Evolutionary conservation across 2,888 invertebrate species (phyloP).

Genomic region (Nowickia ferox): DNA sequence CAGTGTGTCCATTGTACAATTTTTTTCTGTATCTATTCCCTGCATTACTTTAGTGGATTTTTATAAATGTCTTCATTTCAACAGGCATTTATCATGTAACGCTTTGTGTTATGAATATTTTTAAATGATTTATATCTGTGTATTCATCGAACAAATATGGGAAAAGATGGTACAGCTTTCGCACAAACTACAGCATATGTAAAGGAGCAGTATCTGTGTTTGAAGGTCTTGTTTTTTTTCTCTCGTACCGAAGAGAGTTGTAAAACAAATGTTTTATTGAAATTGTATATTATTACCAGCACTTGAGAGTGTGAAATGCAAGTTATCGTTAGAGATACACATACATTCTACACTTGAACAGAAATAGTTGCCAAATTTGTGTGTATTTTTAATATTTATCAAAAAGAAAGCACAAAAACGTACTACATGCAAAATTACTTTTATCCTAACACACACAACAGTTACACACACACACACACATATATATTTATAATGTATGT

Average conservation of each 20-base stretch:
- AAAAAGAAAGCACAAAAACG: neutral
- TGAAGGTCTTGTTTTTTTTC: neutral
- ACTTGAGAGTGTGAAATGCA: slow-evolving; percentile 58
- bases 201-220: slow-evolving; percentile 14
- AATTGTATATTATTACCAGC: slow-evolving; percentile 69
- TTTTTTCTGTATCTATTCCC: slow-evolving; percentile 32
- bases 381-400: slow-evolving; percentile 34
- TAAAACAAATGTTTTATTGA: slow-evolving; percentile 72
- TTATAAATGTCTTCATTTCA: slow-evolving; percentile 76
- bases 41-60: slow-evolving; percentile 68
- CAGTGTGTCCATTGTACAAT: slow-evolving; percentile 53
- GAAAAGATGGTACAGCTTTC: neutral
- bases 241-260: slow-evolving; percentile 55
- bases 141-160: slow-evolving; percentile 59
- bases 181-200: slow-evolving; percentile 17
- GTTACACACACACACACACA: neutral
- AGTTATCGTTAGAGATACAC: slow-evolving; percentile 46
- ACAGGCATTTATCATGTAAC: slow-evolving; percentile 74
- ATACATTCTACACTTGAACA: neutral
- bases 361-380: slow-evolving; percentile 24
- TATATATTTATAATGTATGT: neutral
- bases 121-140: slow-evolving; percentile 71
- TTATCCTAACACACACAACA: neutral
- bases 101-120: slow-evolving; percentile 75
- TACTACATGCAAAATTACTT: slow-evolving; percentile 11